Conservation (phyloP, 1,140 invertebrate species). For the Hylaeus anthracinus region DNA sequence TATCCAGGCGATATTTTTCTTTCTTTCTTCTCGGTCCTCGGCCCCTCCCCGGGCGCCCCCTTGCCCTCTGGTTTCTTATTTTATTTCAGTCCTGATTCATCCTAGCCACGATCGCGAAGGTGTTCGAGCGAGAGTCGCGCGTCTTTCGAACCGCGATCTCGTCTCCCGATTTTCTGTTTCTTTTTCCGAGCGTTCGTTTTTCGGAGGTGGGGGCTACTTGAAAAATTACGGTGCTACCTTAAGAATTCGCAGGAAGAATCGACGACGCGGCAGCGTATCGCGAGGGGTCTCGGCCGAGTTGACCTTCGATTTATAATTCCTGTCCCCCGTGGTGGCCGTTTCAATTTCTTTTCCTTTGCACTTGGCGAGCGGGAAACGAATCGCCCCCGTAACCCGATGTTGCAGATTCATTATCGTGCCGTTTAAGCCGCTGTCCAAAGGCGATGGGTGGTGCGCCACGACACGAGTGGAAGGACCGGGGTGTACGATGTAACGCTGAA, state of each 20-base stretch:
- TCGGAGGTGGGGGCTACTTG: background rate
- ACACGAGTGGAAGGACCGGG: too few species aligned
- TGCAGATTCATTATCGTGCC: constrained; percentile 8
- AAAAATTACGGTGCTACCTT: constrained; percentile 46
- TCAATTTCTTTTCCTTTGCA: constrained; percentile 38
- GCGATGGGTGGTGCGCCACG: too few species aligned
- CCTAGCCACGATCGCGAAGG: background rate
- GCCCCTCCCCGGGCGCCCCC: too few species aligned
- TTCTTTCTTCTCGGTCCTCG: constrained; percentile 25
- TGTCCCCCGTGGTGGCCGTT: constrained; percentile 24
- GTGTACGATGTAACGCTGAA: too few species aligned
- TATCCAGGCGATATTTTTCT: constrained; percentile 63
- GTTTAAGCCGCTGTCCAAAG: background rate
- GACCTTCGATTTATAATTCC: constrained; percentile 53
- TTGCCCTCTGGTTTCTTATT: background rate
- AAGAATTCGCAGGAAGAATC: constrained; percentile 31
- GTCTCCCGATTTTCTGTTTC: background rate
- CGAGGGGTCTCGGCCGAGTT: constrained; percentile 20
- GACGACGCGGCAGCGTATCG: constrained; percentile 27
- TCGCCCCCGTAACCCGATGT: background rate
- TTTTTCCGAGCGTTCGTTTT: background rate
- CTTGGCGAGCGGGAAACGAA: constrained; percentile 4
- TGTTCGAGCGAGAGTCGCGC: constrained; percentile 1
- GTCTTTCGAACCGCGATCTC: background rate
- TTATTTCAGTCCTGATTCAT: background rate